Percentiles rank a stretch among this genome's conserved stretches.
Evolutionary conservation across 2,888 invertebrate species (phyloP).

Genomic region (Timema podura): DNA sequence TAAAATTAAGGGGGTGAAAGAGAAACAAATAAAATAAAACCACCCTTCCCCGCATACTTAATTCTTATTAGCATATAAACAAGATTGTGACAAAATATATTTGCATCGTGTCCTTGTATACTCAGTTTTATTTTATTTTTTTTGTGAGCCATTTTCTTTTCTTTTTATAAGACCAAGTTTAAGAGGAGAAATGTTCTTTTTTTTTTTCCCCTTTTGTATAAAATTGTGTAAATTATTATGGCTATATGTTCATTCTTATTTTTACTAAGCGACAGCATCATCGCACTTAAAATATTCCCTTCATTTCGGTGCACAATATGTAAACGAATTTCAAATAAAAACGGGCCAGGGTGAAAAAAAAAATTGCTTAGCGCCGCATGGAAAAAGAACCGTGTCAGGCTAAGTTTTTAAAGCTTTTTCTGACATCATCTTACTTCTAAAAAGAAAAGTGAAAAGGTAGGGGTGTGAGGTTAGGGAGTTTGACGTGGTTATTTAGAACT

Average conservation of each 20-base stretch:
- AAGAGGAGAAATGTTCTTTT: conserved; percentile 14
- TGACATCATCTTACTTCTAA: conserved; percentile 23
- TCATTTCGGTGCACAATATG: conserved; percentile 29
- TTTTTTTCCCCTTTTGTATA: conserved; percentile 22
- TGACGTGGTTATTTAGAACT: conserved; percentile 24
- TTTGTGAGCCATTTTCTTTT: conserved; percentile 14
- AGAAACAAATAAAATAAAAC: neutral
- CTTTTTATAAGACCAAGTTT: conserved; percentile 10
- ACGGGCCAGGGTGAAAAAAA: conserved; percentile 12
- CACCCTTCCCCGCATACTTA: conserved; percentile 13
- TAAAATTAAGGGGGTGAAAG: neutral
- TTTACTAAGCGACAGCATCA: neutral
- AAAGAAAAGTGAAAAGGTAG: neutral
- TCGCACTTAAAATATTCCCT: conserved; percentile 10
- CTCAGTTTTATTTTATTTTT: conserved; percentile 10
- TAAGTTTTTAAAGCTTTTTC: conserved; percentile 28
- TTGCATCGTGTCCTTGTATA: conserved; percentile 26
- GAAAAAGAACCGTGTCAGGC: conserved; percentile 18
- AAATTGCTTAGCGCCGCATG: too few relatives aligned
- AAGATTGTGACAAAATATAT: conserved; percentile 30
- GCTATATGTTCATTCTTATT: conserved; percentile 19
- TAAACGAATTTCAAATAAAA: conserved; percentile 29
- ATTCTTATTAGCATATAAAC: conserved; percentile 32
- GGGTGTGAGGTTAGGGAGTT: neutral
- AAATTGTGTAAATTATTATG: conserved; percentile 28